These are phyloP conservation scores for Oncorhynchus keta DNA, from an alignment of 2,113 vertebrate species.

Conservation along the genomic window DNA sequence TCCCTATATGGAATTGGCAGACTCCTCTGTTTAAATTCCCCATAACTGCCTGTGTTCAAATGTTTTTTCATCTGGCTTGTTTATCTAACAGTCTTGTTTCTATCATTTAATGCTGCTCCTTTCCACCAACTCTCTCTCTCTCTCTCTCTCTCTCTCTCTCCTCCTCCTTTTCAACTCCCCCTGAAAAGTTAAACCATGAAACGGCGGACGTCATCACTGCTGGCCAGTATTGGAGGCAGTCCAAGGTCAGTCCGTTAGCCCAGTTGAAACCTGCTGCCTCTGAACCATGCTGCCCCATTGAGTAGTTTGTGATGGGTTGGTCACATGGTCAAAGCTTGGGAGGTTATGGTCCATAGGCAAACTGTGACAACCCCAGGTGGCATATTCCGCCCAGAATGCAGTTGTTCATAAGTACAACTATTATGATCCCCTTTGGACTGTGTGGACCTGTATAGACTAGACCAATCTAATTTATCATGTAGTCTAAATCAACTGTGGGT, in stretches of 20 bases:
- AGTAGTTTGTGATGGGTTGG: constrained; percentile 3
- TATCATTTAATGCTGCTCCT: constrained; percentile 5
- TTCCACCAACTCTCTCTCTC: background rate
- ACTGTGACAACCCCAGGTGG: constrained; percentile 26
- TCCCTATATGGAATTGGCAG: background rate
- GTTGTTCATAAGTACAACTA: constrained; percentile 1
- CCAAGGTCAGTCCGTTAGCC: constrained; percentile 65
- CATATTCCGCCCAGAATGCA: background rate
- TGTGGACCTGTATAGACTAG: too few relatives aligned
- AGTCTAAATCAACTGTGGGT: background rate
- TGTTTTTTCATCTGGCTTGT: background rate
- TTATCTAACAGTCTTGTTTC: background rate
- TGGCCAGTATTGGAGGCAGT: constrained; percentile 50
- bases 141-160: too few relatives aligned
- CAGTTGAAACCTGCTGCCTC: constrained; percentile 11
- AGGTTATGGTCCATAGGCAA: background rate
- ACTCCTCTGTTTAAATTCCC: background rate
- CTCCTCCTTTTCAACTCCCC: background rate
- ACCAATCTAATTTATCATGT: too few relatives aligned
- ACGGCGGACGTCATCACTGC: constrained; percentile 57
- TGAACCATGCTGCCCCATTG: background rate
- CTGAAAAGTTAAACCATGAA: constrained; percentile 59
- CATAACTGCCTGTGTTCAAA: too few relatives aligned
- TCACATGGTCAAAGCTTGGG: background rate
- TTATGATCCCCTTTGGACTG: too few relatives aligned